Evolutionary conservation across 2,888 invertebrate genomes (phyloP), one percentile per base, ranked within the genome.

Genomic region (Aproaerema taeniolella): DNA sequence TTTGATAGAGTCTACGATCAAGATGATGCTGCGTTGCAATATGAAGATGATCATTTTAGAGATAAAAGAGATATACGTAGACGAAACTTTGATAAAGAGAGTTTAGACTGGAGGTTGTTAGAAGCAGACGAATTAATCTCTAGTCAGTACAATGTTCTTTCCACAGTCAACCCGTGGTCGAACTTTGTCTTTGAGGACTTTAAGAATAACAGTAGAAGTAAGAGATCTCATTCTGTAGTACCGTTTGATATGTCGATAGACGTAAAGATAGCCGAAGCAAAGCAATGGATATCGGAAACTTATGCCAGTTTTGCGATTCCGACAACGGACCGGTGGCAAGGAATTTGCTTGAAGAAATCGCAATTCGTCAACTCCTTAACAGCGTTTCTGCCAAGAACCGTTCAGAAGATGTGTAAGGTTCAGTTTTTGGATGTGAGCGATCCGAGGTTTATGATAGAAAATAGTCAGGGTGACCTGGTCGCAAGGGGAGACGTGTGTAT

Each of bases 281-380:
- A 92, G 61, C 93, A 93, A 65, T 95, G 95, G 94, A 92, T 93
- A 61, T 92, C 94, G 10, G 95, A 95, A 72, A 95, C 95, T 0
- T 91, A 94, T 53, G 95, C 95, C 4, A 95, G 95, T 24, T 95
- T 93, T 67, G 92, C 94, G n/a, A 94, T 95, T 76, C 95, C 95
- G 41, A 93, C 93, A 17, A 91, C 91, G 16, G 92, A 92, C 66
- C 90, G 91, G 59, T 94, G 93, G 92, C 91, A 92, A 56, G 92
- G 93, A 57, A 93, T 95, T 44, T 95, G 95, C 61, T 73, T 95
- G 47, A 90, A 91, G 52, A 89, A 91, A 54, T 95, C 94, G 3
- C 95, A 95, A 62, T 91, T 91, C 60, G 90, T 95, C 31, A 93
- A 94, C 58, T 93, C 93, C 6, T 82, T 96, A 12, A 89, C 91